These are phyloP conservation scores for Augiades crinisus DNA, from an alignment of 2,888 invertebrate genomes.

Conservation along the genomic window DNA sequence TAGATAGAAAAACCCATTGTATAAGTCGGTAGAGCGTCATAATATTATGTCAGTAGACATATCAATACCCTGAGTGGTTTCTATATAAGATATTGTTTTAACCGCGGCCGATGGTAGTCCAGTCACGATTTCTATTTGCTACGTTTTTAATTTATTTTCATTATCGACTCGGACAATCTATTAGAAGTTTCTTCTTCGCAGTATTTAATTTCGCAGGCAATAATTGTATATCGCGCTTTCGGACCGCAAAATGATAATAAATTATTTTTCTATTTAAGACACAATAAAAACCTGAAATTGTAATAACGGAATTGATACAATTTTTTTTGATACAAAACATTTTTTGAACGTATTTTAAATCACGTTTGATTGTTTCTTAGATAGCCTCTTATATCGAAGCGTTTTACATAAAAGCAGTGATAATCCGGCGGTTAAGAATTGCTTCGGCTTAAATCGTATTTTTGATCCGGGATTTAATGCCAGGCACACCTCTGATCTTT, in stretches of 20 bases:
- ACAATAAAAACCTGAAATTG: too few relatives aligned
- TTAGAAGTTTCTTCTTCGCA: conserved; percentile 20
- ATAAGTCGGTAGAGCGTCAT: not conserved
- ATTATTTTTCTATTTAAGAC: not conserved
- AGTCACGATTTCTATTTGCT: conserved; percentile 28
- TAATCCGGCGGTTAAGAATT: too few relatives aligned
- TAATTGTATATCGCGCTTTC: conserved; percentile 17
- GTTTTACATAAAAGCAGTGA: too few relatives aligned
- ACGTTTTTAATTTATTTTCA: conserved; percentile 26
- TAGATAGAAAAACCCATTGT: too few relatives aligned
- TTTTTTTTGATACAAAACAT: too few relatives aligned
- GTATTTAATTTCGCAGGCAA: conserved; percentile 6
- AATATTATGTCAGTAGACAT: not conserved
- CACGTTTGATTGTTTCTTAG: too few relatives aligned
- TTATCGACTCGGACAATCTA: conserved; percentile 18
- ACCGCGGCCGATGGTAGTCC: conserved; percentile 8
- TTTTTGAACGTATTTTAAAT: too few relatives aligned
- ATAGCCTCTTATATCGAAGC: too few relatives aligned
- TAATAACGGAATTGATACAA: too few relatives aligned
- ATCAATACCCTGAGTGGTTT: conserved; percentile 2
- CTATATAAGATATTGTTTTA: conserved; percentile 22
- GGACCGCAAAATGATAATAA: not conserved
- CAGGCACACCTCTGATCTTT: too few relatives aligned
- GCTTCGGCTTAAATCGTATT: too few relatives aligned
- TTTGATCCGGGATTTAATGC: too few relatives aligned